Base-by-base conservation (phyloP, 2,888 invertebrate species). In the Cantharis flavilabris region DNA sequence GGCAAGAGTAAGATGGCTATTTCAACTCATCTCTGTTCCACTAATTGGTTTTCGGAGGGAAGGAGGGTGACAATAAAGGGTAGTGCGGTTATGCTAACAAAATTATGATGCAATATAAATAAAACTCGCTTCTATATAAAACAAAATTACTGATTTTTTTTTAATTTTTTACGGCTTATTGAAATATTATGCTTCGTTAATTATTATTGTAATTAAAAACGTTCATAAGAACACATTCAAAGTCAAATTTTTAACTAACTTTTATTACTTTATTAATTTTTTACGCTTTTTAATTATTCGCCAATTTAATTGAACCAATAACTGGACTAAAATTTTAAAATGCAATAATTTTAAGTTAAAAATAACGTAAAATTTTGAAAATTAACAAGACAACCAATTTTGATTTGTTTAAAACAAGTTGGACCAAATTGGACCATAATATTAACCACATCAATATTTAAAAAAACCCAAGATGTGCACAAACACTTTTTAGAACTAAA, bases 1-100 rank as follows among this genome's bases (percentile, higher is more conserved):
- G 78, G 71, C 73, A 71, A 23, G 74, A 80, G 77, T 74, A 70
- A 77, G 76, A 79, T 62, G 71, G 80, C 72, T 67, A 70, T 69
- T 79, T 70, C 67, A 72, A 65, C 73, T 69, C 65, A 64, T 79
- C 78, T 78, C 79, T 74, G 62, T 81, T 64, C 26, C 76, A 74
- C 80, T 80, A 81, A 81, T 81, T 81, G 81, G 81, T 81, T 81
- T 81, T 81, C 75, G 79, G 77, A 77, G 80, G 81, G 78, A 75
- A 75, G 75, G 77, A 79, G 79, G 79, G 78, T 72, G 77, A 33
- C 73, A 76, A 76, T 77, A 76, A 80, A 79, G 81, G 81, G 79
- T 81, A 73, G 78, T 71, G 76, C 75, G 72, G 67, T 76, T 76
- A 76, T 70, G 74, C 74, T 70, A 74, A 69, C 72, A 78, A 80